phyloP scores from a whole-genome alignment of 2,888 invertebrate genomes.

The Lingula anatina region DNA sequence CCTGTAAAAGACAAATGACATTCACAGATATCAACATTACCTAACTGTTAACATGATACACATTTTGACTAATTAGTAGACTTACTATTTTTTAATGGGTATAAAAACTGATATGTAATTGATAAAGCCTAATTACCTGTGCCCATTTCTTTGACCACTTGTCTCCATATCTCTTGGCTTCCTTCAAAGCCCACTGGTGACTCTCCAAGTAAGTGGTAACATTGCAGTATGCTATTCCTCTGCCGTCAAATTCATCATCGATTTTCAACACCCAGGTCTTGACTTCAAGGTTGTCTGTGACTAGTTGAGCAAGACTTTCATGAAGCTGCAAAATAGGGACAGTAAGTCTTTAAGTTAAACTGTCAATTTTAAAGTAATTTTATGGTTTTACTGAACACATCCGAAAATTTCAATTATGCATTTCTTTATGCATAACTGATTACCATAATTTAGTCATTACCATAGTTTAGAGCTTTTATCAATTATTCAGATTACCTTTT shows the following conservation, averaged over 20 bases:
- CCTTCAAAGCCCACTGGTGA: constrained; percentile 47
- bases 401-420: background rate
- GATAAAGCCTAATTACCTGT: no score
- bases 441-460: background rate
- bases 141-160: constrained; percentile 53
- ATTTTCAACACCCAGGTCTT: constrained; percentile 51
- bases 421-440: background rate
- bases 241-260: constrained; percentile 49
- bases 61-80: no score
- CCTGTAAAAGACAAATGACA: constrained; percentile 22
- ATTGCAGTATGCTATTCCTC: constrained; percentile 50
- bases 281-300: constrained; percentile 48
- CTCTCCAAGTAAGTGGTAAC: constrained; percentile 41
- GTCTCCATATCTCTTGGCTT: constrained; percentile 48
- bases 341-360: no score
- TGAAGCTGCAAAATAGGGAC: constrained; percentile 43
- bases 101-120: no score
- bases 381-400: no score
- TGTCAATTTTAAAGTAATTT: no score
- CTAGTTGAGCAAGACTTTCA: constrained; percentile 48
- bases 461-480: no score
- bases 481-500: no score
- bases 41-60: no score
- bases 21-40: background rate
- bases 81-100: no score